Percentiles rank a stretch among this genome's conserved stretches.
Conservation (phyloP, 1,140 invertebrate species). For the Rhagoletis pomonella region DNA sequence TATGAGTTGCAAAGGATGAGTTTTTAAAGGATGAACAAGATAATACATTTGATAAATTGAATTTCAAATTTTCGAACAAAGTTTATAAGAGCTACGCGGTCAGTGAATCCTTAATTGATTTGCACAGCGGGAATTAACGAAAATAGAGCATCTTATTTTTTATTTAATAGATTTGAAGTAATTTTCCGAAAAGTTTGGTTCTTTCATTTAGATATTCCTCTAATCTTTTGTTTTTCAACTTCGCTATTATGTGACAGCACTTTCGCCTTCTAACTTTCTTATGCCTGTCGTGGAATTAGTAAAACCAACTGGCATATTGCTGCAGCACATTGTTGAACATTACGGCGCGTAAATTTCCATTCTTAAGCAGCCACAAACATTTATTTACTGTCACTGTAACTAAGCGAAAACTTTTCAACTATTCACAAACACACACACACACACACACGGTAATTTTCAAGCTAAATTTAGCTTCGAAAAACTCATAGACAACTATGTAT, state of each 20-base stretch:
- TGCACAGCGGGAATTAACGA: too few relatives aligned
- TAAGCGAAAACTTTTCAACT: background rate
- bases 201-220: background rate
- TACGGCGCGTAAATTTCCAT: background rate
- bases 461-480: background rate
- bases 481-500: background rate
- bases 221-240: background rate
- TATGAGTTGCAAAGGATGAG: too few relatives aligned
- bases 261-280: background rate
- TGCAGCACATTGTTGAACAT: background rate
- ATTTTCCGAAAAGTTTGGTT: background rate
- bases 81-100: too few relatives aligned
- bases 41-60: too few relatives aligned
- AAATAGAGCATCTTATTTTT: too few relatives aligned
- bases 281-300: background rate
- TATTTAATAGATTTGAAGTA: background rate
- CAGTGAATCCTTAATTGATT: too few relatives aligned
- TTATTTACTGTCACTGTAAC: constrained; percentile 25
- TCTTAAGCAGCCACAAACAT: constrained; percentile 39
- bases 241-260: background rate
- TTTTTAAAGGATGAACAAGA: too few relatives aligned
- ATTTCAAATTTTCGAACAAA: too few relatives aligned
- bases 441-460: background rate
- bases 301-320: constrained; percentile 18
- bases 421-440: background rate